Conservation (phyloP, 2,888 invertebrate genomes). For the Drosophila subquinaria region DNA sequence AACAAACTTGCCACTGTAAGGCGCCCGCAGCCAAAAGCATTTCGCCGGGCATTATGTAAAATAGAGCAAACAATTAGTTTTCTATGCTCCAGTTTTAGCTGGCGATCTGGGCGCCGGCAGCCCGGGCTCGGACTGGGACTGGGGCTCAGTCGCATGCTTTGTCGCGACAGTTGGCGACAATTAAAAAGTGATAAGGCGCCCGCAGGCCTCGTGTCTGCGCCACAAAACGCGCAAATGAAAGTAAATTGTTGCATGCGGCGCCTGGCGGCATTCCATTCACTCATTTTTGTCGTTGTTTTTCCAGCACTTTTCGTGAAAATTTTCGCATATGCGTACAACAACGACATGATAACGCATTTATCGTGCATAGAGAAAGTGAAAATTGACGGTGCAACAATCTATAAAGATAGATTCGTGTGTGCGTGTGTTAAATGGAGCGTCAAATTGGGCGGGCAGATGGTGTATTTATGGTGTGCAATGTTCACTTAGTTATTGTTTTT, state of each 20-base stretch:
- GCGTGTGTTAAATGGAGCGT: slow-evolving; percentile 48
- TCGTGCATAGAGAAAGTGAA: slow-evolving; percentile 78
- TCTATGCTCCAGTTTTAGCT: slow-evolving; percentile 83
- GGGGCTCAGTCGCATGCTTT: background rate
- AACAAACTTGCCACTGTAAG: slow-evolving; percentile 60
- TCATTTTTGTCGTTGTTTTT: slow-evolving; percentile 39
- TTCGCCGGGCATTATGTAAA: slow-evolving; percentile 82
- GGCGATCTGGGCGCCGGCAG: slow-evolving; percentile 16
- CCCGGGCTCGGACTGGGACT: background rate
- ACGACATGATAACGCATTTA: slow-evolving; percentile 76
- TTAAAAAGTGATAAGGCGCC: slow-evolving; percentile 74
- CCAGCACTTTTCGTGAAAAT: slow-evolving; percentile 53
- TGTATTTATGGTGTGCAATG: background rate
- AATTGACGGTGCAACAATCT: slow-evolving; percentile 50
- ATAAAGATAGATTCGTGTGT: slow-evolving; percentile 3
- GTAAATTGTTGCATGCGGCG: slow-evolving; percentile 75
- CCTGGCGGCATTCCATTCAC: slow-evolving; percentile 74
- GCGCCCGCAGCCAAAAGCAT: slow-evolving; percentile 29
- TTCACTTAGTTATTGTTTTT: background rate
- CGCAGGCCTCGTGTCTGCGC: slow-evolving; percentile 47
- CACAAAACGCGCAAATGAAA: slow-evolving; percentile 65
- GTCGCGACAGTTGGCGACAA: slow-evolving; percentile 66
- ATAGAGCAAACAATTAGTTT: slow-evolving; percentile 83
- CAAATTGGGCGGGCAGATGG: slow-evolving; percentile 21
- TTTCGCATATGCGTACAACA: slow-evolving; percentile 68